Conservation (phyloP, 2,888 invertebrate genomes). For the Macropis europaea region DNA sequence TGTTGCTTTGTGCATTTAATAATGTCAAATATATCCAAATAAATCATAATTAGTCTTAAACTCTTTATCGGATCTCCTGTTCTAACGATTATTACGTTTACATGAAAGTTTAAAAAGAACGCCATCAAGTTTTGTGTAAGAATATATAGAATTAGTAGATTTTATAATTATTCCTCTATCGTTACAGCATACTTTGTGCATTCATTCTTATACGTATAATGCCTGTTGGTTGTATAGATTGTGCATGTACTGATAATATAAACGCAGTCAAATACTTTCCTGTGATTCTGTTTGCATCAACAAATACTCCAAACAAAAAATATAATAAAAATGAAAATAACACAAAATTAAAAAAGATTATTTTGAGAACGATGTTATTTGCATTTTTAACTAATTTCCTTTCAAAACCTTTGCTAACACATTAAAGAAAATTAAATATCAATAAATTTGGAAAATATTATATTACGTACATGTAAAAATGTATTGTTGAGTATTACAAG, state of each 20-base stretch:
- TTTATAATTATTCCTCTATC: not conserved
- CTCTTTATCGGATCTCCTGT: not conserved
- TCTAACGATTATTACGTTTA: not conserved
- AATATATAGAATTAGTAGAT: not conserved
- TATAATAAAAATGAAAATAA: too few relatives aligned
- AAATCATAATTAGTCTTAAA: constrained; percentile 8
- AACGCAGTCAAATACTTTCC: not conserved
- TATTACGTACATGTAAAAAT: too few relatives aligned
- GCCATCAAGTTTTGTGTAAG: not conserved
- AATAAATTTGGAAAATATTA: too few relatives aligned
- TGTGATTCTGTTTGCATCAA: not conserved
- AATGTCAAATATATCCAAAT: constrained; percentile 1
- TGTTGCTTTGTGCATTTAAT: not conserved
- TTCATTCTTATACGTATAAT: not conserved
- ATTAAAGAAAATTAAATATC: too few relatives aligned
- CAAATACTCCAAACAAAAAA: too few relatives aligned
- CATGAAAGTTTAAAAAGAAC: not conserved
- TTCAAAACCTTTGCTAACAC: too few relatives aligned
- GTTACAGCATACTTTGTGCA: constrained; percentile 2
- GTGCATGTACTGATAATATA: not conserved
- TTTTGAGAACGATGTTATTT: too few relatives aligned
- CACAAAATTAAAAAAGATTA: too few relatives aligned
- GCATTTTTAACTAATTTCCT: too few relatives aligned
- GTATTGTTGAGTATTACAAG: too few relatives aligned
- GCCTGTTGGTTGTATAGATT: constrained; percentile 15